Base-by-base conservation (phyloP, 2,888 invertebrate species). In the Eucera pruinosa region DNA sequence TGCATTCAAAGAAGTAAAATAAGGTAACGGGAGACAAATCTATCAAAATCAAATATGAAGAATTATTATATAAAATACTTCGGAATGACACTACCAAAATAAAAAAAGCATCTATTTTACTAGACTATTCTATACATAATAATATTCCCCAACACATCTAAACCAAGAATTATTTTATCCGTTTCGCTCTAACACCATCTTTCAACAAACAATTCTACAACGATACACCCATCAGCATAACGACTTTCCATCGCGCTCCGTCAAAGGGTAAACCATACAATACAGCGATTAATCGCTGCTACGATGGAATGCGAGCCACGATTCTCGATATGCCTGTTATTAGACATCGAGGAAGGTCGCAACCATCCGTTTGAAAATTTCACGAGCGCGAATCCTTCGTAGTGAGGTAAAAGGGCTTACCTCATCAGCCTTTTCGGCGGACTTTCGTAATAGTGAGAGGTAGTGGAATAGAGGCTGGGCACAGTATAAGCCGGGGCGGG, bases 381-480 rank as follows among this genome's bases (percentile, higher is more conserved):
- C 50, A 66, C 6, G 47, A 30, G 41, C 36, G 52, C 52, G 55
- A 61, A 67, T 64, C 45, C 60, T 71, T 71, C 52, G 52, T 15
- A 57, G 9, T 48, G 7, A 48, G 52, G 48, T 47, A 57, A 62
- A 79, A 81, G 70, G 64, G 71, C 87, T 88, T 85, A 92, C 92
- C 91, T 92, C 89, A 91, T 90, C 82, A 90, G 79, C 86, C 89
- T 91, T 80, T 92, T 92, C 74, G 90, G 90, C 25, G 91, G 89
- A 69, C 89, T 91, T 78, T 92, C 92, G 86, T 90, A 91, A 79
- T 90, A 92, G 79, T 91, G 90, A 76, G 87, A 78, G 58, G 88
- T 83, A 69, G 33, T 25, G 25, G 89, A 87, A 75, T 91, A 91
- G 39, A 89, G 79, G 75, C 84, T 90, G 70, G 91, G 89, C 65